Evolutionary conservation across 2,797 vertebrate species (phyloP).

Genomic region (Sarcoramphus papa): DNA sequence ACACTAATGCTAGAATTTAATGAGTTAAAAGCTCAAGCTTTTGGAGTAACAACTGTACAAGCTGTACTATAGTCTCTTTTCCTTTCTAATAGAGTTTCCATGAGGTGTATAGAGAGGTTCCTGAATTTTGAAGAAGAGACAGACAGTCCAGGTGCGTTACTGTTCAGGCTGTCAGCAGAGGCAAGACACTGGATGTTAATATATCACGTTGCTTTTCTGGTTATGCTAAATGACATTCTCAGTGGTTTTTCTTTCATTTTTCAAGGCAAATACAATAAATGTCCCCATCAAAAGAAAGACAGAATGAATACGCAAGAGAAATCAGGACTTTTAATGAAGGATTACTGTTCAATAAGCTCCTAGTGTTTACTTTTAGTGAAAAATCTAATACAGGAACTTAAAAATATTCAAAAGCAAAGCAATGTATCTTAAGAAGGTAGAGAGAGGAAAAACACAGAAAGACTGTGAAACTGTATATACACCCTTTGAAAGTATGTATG

Average conservation of each 20-base stretch:
- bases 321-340: constrained; percentile 13
- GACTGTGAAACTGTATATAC: neutral
- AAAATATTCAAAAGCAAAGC: neutral
- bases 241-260: neutral
- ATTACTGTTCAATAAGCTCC: neutral
- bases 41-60: neutral
- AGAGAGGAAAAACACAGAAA: neutral
- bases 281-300: constrained; percentile 14
- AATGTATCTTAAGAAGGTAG: neutral
- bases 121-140: neutral
- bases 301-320: constrained; percentile 32
- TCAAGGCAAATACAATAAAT: constrained; percentile 33
- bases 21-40: neutral
- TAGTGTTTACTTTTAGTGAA: constrained; percentile 24
- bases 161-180: neutral
- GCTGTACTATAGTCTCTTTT: neutral
- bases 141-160: neutral
- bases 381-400: constrained; percentile 4
- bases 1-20: neutral
- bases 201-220: neutral
- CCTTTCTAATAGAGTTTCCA: neutral
- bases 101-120: neutral
- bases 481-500: neutral
- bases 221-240: neutral
- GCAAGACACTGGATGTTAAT: neutral